Percentiles rank a stretch among this genome's conserved stretches.
Conservation (phyloP, 2,113 vertebrate species). For the Spea bombifrons region DNA sequence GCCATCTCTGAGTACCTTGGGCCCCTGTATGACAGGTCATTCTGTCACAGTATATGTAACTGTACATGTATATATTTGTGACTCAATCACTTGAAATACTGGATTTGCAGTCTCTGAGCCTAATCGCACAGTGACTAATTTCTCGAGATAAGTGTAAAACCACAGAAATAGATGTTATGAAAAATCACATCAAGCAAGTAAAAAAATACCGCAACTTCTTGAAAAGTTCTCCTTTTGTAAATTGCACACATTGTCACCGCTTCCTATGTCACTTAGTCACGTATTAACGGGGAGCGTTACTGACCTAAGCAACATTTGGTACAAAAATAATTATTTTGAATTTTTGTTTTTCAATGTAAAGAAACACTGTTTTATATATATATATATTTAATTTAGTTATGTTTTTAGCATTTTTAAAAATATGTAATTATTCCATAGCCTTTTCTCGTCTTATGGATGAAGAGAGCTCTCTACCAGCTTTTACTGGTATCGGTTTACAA, state of each 20-base stretch:
- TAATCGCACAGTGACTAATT: slow-evolving; percentile 69
- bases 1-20: too few species aligned
- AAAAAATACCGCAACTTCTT: slow-evolving; percentile 81
- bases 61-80: too few species aligned
- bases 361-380: too few species aligned
- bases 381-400: too few species aligned
- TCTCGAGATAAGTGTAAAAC: slow-evolving; percentile 75
- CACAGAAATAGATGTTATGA: slow-evolving; percentile 56
- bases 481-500: too few species aligned
- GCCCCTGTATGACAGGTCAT: too few species aligned
- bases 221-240: slow-evolving; percentile 80
- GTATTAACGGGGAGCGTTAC: background rate
- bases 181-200: slow-evolving; percentile 78
- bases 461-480: too few species aligned
- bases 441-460: too few species aligned
- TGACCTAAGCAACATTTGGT: slow-evolving; percentile 9
- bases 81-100: background rate
- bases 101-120: slow-evolving; percentile 61
- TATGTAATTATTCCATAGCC: too few species aligned
- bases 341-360: too few species aligned
- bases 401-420: too few species aligned
- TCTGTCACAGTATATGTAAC: too few species aligned
- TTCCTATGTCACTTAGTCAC: slow-evolving; percentile 83
- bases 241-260: slow-evolving; percentile 87
- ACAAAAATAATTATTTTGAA: background rate